Base-by-base conservation (phyloP, 1,140 invertebrate genomes). In the Heliconius eleuchia region DNA sequence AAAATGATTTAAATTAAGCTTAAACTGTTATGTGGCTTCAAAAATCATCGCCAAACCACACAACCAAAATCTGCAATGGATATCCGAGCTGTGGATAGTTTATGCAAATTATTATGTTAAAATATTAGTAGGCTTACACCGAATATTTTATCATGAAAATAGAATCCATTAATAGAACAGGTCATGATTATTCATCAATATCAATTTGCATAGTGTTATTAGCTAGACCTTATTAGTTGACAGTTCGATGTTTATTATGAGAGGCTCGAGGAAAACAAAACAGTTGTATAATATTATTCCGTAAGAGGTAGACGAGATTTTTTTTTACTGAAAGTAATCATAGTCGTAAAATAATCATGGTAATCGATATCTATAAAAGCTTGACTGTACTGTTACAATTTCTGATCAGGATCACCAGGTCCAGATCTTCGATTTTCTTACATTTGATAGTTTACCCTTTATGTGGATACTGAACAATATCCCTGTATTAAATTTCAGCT, bases 151-250 rank as follows among this genome's bases (percentile, higher is more conserved):
- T 66, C 60, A 66, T 66, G 11, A 66, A 66, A 66, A 66, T 66
- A 66, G 60, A 66, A 66, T 66, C 60, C 60, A 66, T 66, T 66
- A 66, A 66, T 66, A 30, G 23, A 66, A 66, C 60, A 66, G 27
- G 50, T 74, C 73, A 55, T 55, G 73, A 55, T 74, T 74, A 74
- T 74, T 74, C 46, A 55, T 55, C 30, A 55, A 74, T 55, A 50
- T 34, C 50, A 37, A 50, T 74, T 74, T 34, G 50, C 73, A 74
- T 74, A 74, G 55, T 57, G 73, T 55, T 23, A 50, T 74, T 34
- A 57, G 73, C 52, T 74, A 42, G 30, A 30, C 60, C 27, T 66
- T 66, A 66, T 66, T 66, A 66, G 60, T 66, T 18, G 9, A 66
- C 11, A 6, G 3, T 66, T 66, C 5, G 57, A 60, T 60, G 7